Conservation (phyloP, 1,140 invertebrate genomes). For the Ceratina japonica region DNA sequence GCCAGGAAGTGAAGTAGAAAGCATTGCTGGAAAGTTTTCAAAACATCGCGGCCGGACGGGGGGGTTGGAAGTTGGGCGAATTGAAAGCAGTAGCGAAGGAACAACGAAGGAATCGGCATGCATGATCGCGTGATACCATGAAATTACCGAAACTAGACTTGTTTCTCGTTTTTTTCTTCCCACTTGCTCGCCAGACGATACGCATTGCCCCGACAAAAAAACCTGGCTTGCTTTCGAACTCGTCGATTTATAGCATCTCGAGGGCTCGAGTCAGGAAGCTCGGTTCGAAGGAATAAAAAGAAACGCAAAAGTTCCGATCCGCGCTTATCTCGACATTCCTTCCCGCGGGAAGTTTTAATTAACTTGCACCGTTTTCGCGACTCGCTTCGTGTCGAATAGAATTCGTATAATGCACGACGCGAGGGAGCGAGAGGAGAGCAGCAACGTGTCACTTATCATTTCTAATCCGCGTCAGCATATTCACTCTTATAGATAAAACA, state of each 20-base stretch:
- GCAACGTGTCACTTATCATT: conserved; percentile 31
- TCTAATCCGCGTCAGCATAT: conserved; percentile 18
- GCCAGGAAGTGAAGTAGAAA: neutral
- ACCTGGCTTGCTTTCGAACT: too few relatives aligned
- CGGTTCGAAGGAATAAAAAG: neutral
- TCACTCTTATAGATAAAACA: neutral
- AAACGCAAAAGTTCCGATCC: neutral
- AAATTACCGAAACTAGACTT: conserved; percentile 49
- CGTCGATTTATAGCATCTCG: neutral
- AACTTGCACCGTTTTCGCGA: conserved; percentile 15
- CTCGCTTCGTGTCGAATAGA: neutral
- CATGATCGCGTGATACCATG: conserved; percentile 47
- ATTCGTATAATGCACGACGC: neutral
- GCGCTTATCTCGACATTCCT: conserved; percentile 4
- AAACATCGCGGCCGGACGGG: neutral
- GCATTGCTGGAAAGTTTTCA: neutral
- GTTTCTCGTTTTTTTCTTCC: conserved; percentile 23
- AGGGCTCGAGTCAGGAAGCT: neutral
- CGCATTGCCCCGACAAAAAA: conserved; percentile 34
- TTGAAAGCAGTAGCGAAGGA: neutral
- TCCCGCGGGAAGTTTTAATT: conserved; percentile 25
- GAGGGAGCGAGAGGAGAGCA: neutral
- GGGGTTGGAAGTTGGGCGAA: neutral
- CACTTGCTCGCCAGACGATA: conserved; percentile 7
- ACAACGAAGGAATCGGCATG: conserved; percentile 28